Evolutionary conservation across 2,113 vertebrate species (phyloP).

Genomic region (Oncorhynchus kisutch): DNA sequence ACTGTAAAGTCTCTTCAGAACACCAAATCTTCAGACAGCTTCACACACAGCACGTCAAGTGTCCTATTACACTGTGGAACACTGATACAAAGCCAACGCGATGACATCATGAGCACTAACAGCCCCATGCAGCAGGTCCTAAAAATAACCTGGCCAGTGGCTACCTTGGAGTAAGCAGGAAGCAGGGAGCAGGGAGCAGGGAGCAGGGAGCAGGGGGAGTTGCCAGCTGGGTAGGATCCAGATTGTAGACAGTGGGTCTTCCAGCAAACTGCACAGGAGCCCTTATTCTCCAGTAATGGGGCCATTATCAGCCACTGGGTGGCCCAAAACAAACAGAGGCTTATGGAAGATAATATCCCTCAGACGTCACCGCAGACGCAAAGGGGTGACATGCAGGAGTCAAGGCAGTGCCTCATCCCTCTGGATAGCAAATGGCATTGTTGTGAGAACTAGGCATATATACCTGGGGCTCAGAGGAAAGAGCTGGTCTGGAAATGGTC

Average conservation of each 20-base stretch:
- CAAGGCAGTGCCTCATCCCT: constrained; percentile 27
- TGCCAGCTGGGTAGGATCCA: constrained; percentile 51
- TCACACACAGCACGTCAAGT: constrained; percentile 18
- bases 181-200: neutral
- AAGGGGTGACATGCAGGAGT: constrained; percentile 59
- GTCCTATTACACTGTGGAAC: constrained; percentile 14
- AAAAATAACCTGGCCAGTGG: constrained; percentile 58
- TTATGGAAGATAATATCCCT: constrained; percentile 64
- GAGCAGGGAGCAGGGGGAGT: neutral
- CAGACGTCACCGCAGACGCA: constrained; percentile 69
- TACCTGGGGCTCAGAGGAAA: neutral
- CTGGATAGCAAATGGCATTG: constrained; percentile 64
- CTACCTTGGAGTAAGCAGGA: neutral
- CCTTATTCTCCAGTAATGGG: constrained; percentile 59
- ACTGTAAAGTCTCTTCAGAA: neutral
- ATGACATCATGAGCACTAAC: constrained; percentile 33
- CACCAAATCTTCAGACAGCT: constrained; percentile 14
- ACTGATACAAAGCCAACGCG: constrained; percentile 6
- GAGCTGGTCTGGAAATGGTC: neutral
- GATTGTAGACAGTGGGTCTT: constrained; percentile 52
- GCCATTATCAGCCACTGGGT: constrained; percentile 63
- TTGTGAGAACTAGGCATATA: constrained; percentile 27
- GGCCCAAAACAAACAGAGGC: constrained; percentile 72
- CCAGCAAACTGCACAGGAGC: constrained; percentile 43
- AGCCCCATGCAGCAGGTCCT: constrained; percentile 14